Percentiles rank a stretch among this genome's conserved stretches.
These are phyloP conservation scores for Pyrochroa serraticornis DNA, from an alignment of 2,888 invertebrate genomes.

Conservation along the genomic window DNA sequence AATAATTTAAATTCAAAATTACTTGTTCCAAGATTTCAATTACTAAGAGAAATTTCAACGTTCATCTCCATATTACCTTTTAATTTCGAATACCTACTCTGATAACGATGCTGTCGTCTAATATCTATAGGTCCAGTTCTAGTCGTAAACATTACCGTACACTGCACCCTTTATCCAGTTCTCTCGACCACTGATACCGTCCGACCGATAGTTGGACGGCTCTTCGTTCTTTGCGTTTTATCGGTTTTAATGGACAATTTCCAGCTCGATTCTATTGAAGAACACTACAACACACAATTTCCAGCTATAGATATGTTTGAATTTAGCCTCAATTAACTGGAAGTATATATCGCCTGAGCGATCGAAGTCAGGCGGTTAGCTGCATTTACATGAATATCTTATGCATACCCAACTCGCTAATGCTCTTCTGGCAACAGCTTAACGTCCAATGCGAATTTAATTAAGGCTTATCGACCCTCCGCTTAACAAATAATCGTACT, in stretches of 20 bases:
- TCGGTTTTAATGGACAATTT: constrained; percentile 20
- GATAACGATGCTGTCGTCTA: constrained; percentile 9
- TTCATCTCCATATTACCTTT: neutral
- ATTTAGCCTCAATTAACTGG: constrained; percentile 22
- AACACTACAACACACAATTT: constrained; percentile 5
- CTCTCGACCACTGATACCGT: constrained; percentile 15
- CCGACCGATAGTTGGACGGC: constrained; percentile 1
- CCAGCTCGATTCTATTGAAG: neutral
- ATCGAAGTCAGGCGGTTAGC: constrained; percentile 20
- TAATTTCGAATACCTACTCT: neutral
- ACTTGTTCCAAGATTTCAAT: too few species aligned
- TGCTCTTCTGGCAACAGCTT: constrained; percentile 12
- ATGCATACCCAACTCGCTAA: constrained; percentile 19
- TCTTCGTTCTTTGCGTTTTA: constrained; percentile 12
- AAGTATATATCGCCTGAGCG: constrained; percentile 16
- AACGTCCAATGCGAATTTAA: constrained; percentile 22
- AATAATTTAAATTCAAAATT: too few species aligned
- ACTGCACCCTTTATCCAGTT: constrained; percentile 17
- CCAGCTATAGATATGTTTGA: constrained; percentile 14
- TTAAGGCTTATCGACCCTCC: constrained; percentile 17
- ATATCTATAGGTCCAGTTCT: constrained; percentile 5
- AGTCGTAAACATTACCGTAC: constrained; percentile 14
- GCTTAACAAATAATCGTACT: constrained; percentile 3
- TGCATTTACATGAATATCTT: constrained; percentile 28
- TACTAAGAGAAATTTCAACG: too few species aligned